Evolutionary conservation across 2,113 vertebrate species (phyloP), one percentile per base, ranked within the genome.

Genomic region (Gila orcuttii): DNA sequence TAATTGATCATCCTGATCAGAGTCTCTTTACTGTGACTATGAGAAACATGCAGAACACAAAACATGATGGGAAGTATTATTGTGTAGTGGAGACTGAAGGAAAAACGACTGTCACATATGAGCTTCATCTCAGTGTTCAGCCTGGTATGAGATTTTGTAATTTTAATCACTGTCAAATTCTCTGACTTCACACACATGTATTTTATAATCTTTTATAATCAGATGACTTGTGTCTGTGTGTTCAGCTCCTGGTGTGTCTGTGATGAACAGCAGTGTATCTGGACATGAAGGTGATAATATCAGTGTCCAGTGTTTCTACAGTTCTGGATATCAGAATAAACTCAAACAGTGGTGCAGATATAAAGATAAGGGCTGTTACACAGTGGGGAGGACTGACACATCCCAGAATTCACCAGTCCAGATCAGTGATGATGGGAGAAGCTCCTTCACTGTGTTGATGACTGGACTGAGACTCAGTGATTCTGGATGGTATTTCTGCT

Each of bases 381-480:
- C 42, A 10, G 42, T 2, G 42, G 9, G 9, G 8, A 42, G 42
- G 42, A 42, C 42, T 42, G 42, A 42, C 8, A 42, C 9, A 28
- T 60, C 69, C 52, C 68, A 84, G 68, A 33, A 25, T 19, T 4
- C 79, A 33, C 3, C 74, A 31, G 69, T 87, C 71, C 85, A 77
- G 82, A 89, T 89, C 89, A 88, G 78, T 79, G 93, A 91, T 90
- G 88, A 92, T 88, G 91, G 90, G 87, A 89, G 17, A 77, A n/a
- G 82, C 86, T 28, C 28, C 28, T 82, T 89, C 88, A 91, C 62
- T 3, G 84, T 94, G 91, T 79, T 89, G 79, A 84, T 90, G 75
- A 79, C 60, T 45, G 42, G 77, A 77, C 86, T 88, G 92, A 79
- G 84, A 84, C 89, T 84, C 87, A 93, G 89, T 90, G 93, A 92